Evolutionary conservation across 2,113 vertebrate species (phyloP).

Genomic region (western clawed frog (Xenopus tropicalis)): UCB_Xtro_10.0 CM004448.2:118097501-118098000

Average conservation of each 20-base stretch:
- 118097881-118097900: not conserved
- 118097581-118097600: too few species aligned
- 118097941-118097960: constrained; percentile 5
- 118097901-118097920: constrained; percentile 19
- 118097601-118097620: not conserved
- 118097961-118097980: not conserved
- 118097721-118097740: constrained; percentile 26
- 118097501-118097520: too few species aligned
- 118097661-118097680: not conserved
- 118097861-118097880: constrained; percentile 7
- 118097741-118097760: constrained; percentile 16
- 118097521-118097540: too few species aligned
- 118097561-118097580: too few species aligned
- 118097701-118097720: constrained; percentile 3
- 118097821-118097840: constrained; percentile 29
- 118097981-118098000: not conserved
- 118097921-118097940: not conserved
- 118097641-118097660: not conserved
- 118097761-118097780: constrained; percentile 29
- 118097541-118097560: too few species aligned
- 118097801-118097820: constrained; percentile 34
- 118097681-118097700: not conserved
- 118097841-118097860: constrained; percentile 32
- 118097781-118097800: constrained; percentile 34
- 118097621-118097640: not conserved